Evolutionary conservation across 1,140 invertebrate species (phyloP), one percentile per base, ranked within the genome.

Genomic region (Propsilocerus akamusi): DNA sequence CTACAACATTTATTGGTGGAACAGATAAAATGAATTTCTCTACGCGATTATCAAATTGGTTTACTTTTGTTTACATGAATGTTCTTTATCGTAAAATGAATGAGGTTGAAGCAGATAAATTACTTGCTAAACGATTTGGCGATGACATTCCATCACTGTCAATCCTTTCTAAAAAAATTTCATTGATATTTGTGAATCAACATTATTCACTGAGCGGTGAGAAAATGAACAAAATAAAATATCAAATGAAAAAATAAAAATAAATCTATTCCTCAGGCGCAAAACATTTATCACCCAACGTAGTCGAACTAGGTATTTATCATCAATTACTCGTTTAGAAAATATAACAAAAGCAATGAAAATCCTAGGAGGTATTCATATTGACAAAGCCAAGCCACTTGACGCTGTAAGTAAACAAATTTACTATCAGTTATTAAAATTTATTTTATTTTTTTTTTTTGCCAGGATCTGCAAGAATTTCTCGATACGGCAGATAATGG

Each of bases 301-400:
- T 81, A 3, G 72, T 81, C 11, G 78, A 83, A 67, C 62, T 83
- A 24, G n/a, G n/a, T n/a, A n/a, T n/a, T n/a, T n/a, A n/a, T n/a
- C n/a, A n/a, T n/a, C n/a, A n/a, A n/a, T n/a, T n/a, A n/a, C n/a
- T n/a, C n/a, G n/a, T n/a, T n/a, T n/a, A n/a, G n/a, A n/a, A n/a
- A n/a, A n/a, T n/a, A n/a, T n/a, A n/a, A n/a, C n/a, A n/a, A n/a
- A n/a, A n/a, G n/a, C n/a, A n/a, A n/a, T n/a, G n/a, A n/a, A n/a
- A n/a, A n/a, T n/a, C n/a, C n/a, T n/a, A n/a, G 78, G 76, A 14
- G 80, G 80, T 1, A 70, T 80, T 54, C 78, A 81, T 55, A 69
- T 80, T 14, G 60, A 60, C 46, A 58, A 74, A 51, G 55, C 73
- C 0, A 73, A 77, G 52, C 62, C 67, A 11, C 55, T 81, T 52